These are phyloP conservation scores for Anodontia alba DNA, from an alignment of 2,888 invertebrate genomes.

Conservation along the genomic window DNA sequence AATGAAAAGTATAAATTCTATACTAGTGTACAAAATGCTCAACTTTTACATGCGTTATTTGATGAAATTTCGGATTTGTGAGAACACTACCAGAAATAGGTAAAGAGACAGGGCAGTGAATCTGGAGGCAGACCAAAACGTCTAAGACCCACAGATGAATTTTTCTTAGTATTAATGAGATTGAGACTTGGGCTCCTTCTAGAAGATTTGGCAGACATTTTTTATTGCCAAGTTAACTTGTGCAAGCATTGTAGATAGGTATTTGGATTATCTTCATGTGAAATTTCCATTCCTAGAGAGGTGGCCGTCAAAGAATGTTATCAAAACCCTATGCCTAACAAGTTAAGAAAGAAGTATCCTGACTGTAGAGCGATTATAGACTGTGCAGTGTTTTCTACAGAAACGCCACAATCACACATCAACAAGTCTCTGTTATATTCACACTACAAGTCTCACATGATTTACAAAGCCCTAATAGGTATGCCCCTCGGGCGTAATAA, in stretches of 20 bases:
- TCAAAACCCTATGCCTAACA: no score
- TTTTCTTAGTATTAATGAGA: constrained; percentile 36
- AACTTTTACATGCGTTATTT: no score
- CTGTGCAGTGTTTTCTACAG: constrained; percentile 59
- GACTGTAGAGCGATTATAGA: constrained; percentile 51
- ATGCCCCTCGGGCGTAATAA: no score
- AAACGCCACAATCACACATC: constrained; percentile 39
- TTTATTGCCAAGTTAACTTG: constrained; percentile 31
- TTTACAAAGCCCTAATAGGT: no score
- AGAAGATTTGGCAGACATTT: constrained; percentile 42
- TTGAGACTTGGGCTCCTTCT: constrained; percentile 36
- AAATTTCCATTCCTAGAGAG: constrained; percentile 19
- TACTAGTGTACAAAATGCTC: no score
- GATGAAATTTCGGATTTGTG: no score
- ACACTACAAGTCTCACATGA: no score
- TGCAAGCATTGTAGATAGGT: constrained; percentile 1
- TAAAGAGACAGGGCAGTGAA: no score
- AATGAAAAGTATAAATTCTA: no score
- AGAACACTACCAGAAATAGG: no score
- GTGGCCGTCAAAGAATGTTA: constrained; percentile 47
- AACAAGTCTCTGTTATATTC: constrained; percentile 22
- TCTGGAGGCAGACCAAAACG: constrained; percentile 32
- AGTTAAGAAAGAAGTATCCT: constrained; percentile 42
- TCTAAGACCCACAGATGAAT: constrained; percentile 34
- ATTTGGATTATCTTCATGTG: constrained; percentile 20